phyloP scores from a whole-genome alignment of 2,888 invertebrate genomes.

The Notocelia uddmanniana region DNA sequence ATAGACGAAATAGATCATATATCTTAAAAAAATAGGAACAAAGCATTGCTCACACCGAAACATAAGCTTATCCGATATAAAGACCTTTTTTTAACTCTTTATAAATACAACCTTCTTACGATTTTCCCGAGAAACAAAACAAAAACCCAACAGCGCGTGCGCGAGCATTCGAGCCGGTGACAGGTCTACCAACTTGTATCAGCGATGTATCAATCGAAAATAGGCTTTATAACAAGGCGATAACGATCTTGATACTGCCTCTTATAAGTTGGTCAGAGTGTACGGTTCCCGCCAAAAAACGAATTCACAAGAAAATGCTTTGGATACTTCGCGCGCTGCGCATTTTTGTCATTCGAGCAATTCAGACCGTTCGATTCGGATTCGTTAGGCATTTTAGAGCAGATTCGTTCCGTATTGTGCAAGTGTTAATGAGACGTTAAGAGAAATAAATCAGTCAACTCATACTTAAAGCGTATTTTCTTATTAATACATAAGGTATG shows the following conservation, averaged over 20 bases:
- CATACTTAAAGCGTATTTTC: too few relatives aligned
- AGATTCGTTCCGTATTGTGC: slow-evolving; percentile 71
- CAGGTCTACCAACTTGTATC: slow-evolving; percentile 12
- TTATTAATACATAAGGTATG: too few relatives aligned
- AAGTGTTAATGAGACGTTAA: slow-evolving; percentile 54
- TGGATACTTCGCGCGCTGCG: slow-evolving; percentile 72
- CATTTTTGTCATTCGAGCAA: slow-evolving; percentile 67
- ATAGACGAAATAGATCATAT: neutral
- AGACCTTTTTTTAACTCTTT: slow-evolving; percentile 47
- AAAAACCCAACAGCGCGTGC: slow-evolving; percentile 71
- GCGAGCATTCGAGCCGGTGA: slow-evolving; percentile 70
- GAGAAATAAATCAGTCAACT: too few relatives aligned
- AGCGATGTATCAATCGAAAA: neutral
- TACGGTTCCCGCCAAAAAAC: slow-evolving; percentile 76
- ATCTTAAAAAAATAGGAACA: neutral
- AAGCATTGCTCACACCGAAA: slow-evolving; percentile 2
- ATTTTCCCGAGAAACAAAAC: slow-evolving; percentile 61
- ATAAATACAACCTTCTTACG: slow-evolving; percentile 73
- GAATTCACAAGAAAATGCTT: slow-evolving; percentile 50
- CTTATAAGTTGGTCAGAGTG: slow-evolving; percentile 6
- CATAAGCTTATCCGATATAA: slow-evolving; percentile 21
- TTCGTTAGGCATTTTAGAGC: slow-evolving; percentile 68
- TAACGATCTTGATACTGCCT: neutral
- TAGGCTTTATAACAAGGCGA: neutral
- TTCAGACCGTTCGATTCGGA: slow-evolving; percentile 64